Base-by-base conservation (phyloP, 2,888 invertebrate species). In the Barypeithes pellucidus region DNA sequence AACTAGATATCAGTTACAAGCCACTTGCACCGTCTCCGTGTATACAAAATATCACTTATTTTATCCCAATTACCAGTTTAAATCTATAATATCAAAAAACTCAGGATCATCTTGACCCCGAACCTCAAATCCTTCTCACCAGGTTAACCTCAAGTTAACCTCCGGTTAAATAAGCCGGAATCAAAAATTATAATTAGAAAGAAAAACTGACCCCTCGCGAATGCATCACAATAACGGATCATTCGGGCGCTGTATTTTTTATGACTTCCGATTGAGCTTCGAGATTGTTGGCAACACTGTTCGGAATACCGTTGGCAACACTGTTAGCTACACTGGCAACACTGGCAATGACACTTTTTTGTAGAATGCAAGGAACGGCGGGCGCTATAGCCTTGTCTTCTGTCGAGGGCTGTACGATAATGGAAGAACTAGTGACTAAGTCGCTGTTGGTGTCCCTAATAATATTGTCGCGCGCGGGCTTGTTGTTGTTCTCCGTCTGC, bases 141-240 rank as follows among this genome's bases (percentile, higher is more conserved):
- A 57, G 54, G 24, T 14, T 36, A 36, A 39, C 3, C 50, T 22
- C 3, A 50, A 4, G 3, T 18, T 61, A 61, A 22, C 22, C 29
- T 45, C 29, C 62, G 41, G 45, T 62, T 29, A 45, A 22, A 14
- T 1, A 29, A 18, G 50, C 63, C 63, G 47, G 47, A 47, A 24
- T 12, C 50, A 36, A 16, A 36, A 16, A 36, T 33, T 47, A 63
- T 63, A 63, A 63, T 43, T 52, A 63, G 54, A 22, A 47, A 54
- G 60, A 68, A 61, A 68, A 61, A 68, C 68, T 68, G 69, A 75
- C 75, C 75, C 76, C 76, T 65, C 59, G 60, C 68, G 73, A 72
- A 39, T 50, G 63, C 75, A 76, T 75, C 43, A 83, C 83, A 78
- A 83, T 83, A 77, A 83, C 82, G 75, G 83, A 82, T 83, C 83